A percentile compares a stretch with the other conserved stretches of the same genome.
Conservation (phyloP, 2,888 invertebrate species). For the Macropis europaea region DNA sequence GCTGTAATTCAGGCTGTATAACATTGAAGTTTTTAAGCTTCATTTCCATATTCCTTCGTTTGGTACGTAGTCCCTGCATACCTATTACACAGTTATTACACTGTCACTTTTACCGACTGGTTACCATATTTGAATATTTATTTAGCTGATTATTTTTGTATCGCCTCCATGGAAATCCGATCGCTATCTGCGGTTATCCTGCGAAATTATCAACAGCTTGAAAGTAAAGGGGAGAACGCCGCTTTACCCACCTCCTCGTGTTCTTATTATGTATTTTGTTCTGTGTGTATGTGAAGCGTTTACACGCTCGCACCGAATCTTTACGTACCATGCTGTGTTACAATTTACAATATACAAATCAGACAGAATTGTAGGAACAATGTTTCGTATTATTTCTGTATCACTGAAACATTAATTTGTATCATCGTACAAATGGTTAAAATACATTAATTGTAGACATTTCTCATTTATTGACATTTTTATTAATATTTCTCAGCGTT, state of each 20-base stretch:
- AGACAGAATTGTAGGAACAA: neutral
- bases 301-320: neutral
- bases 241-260: neutral
- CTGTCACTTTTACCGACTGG: constrained; percentile 52
- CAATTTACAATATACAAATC: constrained; percentile 6
- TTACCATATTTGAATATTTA: constrained; percentile 61
- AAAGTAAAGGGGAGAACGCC: constrained; percentile 44
- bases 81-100: constrained; percentile 59
- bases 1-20: constrained; percentile 43
- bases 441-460: neutral
- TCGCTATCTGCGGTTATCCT: constrained; percentile 41
- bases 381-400: neutral
- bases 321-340: neutral
- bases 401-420: neutral
- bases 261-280: constrained; percentile 2
- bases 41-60: constrained; percentile 59
- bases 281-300: neutral
- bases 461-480: too few relatives aligned
- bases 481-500: too few relatives aligned
- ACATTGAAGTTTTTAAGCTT: constrained; percentile 46
- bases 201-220: constrained; percentile 43
- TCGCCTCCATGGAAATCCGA: constrained; percentile 55
- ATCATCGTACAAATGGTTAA: neutral
- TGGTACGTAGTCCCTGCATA: constrained; percentile 45
- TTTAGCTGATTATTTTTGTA: constrained; percentile 59